These are phyloP conservation scores for Rhodinocichla rosea DNA, from an alignment of 2,113 vertebrate genomes.

Conservation along the genomic window DNA sequence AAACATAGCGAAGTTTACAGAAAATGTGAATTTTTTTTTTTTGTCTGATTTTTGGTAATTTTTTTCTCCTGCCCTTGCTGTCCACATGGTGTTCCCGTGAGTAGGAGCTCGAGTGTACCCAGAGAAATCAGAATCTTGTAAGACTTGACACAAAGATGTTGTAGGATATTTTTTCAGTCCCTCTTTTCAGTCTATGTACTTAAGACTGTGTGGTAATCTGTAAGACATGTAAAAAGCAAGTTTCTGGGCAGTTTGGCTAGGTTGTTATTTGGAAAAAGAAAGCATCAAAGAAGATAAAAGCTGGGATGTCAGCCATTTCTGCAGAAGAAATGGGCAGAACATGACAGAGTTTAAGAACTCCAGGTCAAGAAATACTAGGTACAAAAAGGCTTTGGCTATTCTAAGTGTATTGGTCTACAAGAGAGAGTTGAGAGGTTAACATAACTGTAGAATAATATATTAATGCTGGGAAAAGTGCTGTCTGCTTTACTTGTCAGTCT, in stretches of 20 bases:
- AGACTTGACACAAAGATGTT: background rate
- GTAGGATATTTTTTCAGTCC: background rate
- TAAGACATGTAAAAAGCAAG: background rate
- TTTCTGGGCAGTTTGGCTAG: background rate
- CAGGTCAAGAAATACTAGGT: background rate
- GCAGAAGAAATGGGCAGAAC: background rate
- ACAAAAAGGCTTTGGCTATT: background rate
- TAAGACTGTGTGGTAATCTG: background rate
- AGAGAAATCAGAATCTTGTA: background rate
- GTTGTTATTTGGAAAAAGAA: background rate
- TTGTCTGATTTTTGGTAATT: background rate
- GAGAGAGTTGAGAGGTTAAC: background rate
- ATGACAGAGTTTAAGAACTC: background rate
- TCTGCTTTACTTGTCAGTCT: background rate
- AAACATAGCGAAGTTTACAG: background rate
- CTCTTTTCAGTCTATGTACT: background rate
- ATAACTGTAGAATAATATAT: background rate
- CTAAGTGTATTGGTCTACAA: background rate
- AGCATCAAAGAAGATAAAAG: background rate
- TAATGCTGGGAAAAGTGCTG: background rate
- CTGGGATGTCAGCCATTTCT: background rate
- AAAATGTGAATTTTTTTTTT: background rate
- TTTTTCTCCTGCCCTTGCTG: background rate
- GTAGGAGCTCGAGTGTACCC: background rate
- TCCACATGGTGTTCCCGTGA: background rate